Base-by-base conservation (phyloP, 2,113 vertebrate species). In the Phycodurus eques region DNA sequence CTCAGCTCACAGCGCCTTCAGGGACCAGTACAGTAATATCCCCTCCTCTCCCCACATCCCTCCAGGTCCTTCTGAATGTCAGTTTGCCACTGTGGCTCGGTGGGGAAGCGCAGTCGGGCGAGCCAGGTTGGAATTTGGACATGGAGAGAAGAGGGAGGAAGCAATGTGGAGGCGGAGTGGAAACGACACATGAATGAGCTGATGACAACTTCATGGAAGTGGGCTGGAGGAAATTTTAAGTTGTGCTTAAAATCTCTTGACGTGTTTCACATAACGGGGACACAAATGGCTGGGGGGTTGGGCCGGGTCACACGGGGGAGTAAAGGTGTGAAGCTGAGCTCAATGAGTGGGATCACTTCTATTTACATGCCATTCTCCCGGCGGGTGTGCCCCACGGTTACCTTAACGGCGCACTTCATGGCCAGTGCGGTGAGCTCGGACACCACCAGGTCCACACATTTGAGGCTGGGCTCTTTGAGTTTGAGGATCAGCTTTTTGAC, bases 401-500 rank as follows among this genome's bases (percentile, higher is more conserved):
- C 97, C 97, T 98, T 98, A 77, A 90, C 86, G 72, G 94, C 94
- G 90, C 97, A 97, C 90, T 98, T 97, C 88, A 95, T 93, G 89
- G 98, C 92, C 82, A 97, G 96, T 68, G 92, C 94, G 74, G 96
- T 96, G 84, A 99, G 89, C 88, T 98, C 96, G 81, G 94, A 94
- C 86, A 98, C 94, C 85, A 98, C 97, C 82, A 99, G 89, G 86
- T 98, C 97, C 88, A 98, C 96, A 46, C 96, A 98, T 80, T 97
- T 98, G 89, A 98, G 94, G 88, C 97, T 98, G 42, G 97, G 97
- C 84, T 95, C 96, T 93, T 96, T 98, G 90, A 99, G 94, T 95
- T 98, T 98, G 90, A 95, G 94, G 91, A 99, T 94, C 92, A 98
- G 97, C 92, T 98, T 98, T 94, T 98, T 98, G 85, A 98, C 96